Base-by-base conservation (phyloP, 1,140 invertebrate species). In the Rhizoglyphus robini region DNA sequence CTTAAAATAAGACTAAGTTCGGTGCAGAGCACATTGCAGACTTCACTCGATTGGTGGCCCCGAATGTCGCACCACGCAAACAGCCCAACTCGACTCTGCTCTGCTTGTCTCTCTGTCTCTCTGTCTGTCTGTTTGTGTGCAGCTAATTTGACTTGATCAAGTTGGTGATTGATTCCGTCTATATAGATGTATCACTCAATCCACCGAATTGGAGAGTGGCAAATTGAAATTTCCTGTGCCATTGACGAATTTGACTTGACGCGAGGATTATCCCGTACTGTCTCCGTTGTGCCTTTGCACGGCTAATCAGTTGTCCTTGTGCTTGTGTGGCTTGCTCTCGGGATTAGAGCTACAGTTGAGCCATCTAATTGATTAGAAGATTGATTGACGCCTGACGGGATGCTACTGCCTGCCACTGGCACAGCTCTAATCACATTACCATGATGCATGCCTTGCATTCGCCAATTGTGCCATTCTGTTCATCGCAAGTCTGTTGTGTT, bases 221-320 rank as follows among this genome's bases (percentile, higher is more conserved):
- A 54, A 54, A 54, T 54, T 54, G 51, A 54, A 54, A 54, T 54
- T 54, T 54, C 51, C 51, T 54, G 51, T 54, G 8, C 51, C 51
- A 54, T 54, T 54, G 51, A 54, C 31, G 51, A 54, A 8, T 20
- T 54, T 54, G 51, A 46, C 23, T 54, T 54, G 51, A 8, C 51
- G 51, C 23, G 8, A 32, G 51, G 51, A 54, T 54, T 54, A 54
- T 54, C 51, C 31, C 23, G 8, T 25, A 8, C 20, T 27, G 51
- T 54, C 20, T 27, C 23, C 15, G 23, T 54, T 25, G 8, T 54
- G 51, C 20, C 51, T 54, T n/a, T n/a, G n/a, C n/a, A 54, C 51
- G 51, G 20, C 15, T 8, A 11, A 54, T 32, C 51, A 18, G 36
- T 41, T 18, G 36, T 11, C 18, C 36, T 41, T 41, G 36, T 41